A percentile compares a stretch with the other conserved stretches of the same genome.
Evolutionary conservation across 2,888 invertebrate species (phyloP).

Genomic region (Ashinkailepas kermadecensis): DNA sequence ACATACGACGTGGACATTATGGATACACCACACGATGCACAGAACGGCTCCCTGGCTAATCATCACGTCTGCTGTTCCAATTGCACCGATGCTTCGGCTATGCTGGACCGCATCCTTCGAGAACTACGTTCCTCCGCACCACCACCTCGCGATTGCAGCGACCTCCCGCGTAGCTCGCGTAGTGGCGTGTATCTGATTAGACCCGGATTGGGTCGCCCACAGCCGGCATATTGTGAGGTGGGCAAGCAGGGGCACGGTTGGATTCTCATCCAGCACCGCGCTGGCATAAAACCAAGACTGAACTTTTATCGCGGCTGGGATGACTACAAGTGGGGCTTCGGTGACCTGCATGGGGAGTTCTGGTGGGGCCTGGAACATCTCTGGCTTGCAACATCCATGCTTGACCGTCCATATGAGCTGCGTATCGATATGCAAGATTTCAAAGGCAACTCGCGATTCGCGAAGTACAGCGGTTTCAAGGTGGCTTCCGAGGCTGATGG

Average conservation of each 20-base stretch:
- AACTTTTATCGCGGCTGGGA: not conserved
- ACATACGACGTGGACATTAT: too few species aligned
- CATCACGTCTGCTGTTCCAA: too few species aligned
- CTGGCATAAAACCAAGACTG: not conserved
- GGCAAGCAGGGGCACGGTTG: not conserved
- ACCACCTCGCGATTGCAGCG: not conserved
- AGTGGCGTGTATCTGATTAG: not conserved
- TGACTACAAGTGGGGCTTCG: conserved; percentile 1
- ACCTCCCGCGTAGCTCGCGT: not conserved
- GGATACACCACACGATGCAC: too few species aligned
- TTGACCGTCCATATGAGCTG: not conserved
- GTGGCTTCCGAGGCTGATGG: not conserved
- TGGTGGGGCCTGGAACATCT: not conserved
- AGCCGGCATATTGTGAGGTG: not conserved
- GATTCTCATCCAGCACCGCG: not conserved
- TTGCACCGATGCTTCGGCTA: too few species aligned
- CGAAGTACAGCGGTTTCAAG: not conserved
- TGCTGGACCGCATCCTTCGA: too few species aligned
- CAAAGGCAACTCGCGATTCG: not conserved
- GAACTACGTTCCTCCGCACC: too few species aligned
- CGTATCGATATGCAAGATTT: not conserved
- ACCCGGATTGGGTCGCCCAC: not conserved
- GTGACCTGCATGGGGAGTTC: not conserved
- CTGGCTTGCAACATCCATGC: not conserved
- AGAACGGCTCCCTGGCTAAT: too few species aligned